Evolutionary conservation across 2,888 invertebrate genomes (phyloP).

Genomic region (Synergus itoensis): DNA sequence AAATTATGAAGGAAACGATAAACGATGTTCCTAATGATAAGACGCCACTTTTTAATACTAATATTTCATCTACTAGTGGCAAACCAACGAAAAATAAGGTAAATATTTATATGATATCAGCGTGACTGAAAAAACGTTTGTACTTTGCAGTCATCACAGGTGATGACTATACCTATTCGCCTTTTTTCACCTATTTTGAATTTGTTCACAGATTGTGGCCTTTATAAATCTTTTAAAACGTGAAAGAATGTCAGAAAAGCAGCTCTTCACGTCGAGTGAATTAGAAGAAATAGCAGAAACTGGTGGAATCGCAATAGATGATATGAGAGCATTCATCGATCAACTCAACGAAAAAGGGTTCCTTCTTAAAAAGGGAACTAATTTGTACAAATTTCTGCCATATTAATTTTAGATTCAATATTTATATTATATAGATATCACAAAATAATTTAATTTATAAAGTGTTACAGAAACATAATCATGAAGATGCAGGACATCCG

Average conservation of each 20-base stretch:
- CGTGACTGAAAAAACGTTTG: too few species aligned
- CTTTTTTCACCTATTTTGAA: too few species aligned
- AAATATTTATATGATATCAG: constrained; percentile 38
- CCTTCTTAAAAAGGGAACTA: constrained; percentile 88
- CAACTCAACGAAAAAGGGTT: constrained; percentile 92
- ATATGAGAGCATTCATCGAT: constrained; percentile 86
- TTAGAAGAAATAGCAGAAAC: constrained; percentile 86
- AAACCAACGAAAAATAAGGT: constrained; percentile 79
- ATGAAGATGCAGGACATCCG: background rate
- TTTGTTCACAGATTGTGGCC: constrained; percentile 80
- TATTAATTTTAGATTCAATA: constrained; percentile 7
- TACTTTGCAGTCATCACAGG: too few species aligned
- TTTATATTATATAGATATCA: background rate
- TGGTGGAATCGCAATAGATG: constrained; percentile 82
- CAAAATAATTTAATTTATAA: background rate
- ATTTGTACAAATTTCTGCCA: constrained; percentile 84
- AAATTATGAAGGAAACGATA: constrained; percentile 86
- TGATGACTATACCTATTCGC: too few species aligned
- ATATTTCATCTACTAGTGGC: constrained; percentile 69
- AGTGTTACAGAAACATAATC: background rate
- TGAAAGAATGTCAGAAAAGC: constrained; percentile 84
- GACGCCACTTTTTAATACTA: constrained; percentile 28
- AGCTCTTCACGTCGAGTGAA: constrained; percentile 87
- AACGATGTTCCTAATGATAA: constrained; percentile 56
- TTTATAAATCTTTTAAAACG: constrained; percentile 85